Conservation (phyloP, 2,888 invertebrate species). For the Graphium colonna region DNA sequence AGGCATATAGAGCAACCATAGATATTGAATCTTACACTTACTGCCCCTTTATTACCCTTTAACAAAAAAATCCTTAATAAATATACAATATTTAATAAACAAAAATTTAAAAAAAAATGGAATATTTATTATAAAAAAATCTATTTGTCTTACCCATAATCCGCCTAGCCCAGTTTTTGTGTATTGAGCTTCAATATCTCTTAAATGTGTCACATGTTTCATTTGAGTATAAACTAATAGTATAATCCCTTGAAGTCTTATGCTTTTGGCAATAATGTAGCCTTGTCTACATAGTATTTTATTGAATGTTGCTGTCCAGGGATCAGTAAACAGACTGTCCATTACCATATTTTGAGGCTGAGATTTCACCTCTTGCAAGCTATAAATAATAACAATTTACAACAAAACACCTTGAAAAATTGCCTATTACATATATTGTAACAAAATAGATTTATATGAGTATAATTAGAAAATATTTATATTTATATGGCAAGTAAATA, state of each 20-base stretch:
- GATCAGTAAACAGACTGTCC: slow-evolving; percentile 90
- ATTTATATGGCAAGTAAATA: too few species aligned
- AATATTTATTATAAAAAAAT: too few species aligned
- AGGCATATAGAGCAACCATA: slow-evolving; percentile 94
- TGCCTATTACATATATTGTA: too few species aligned
- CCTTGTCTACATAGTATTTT: slow-evolving; percentile 83
- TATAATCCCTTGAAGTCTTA: slow-evolving; percentile 91
- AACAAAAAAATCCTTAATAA: too few species aligned
- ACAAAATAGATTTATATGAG: too few species aligned
- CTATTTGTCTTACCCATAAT: slow-evolving; percentile 87
- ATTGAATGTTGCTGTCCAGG: slow-evolving; percentile 89
- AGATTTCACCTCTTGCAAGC: slow-evolving; percentile 93
- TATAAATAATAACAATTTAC: slow-evolving; percentile 42
- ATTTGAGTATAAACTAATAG: slow-evolving; percentile 88
- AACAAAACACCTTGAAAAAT: too few species aligned
- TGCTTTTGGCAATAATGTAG: slow-evolving; percentile 89
- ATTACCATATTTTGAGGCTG: slow-evolving; percentile 91
- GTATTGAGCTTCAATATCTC: slow-evolving; percentile 92
- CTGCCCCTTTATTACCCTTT: slow-evolving; percentile 97
- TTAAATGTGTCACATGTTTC: slow-evolving; percentile 88
- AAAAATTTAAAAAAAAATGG: too few species aligned
- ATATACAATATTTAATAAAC: too few species aligned
- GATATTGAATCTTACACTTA: slow-evolving; percentile 91
- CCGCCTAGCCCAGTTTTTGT: slow-evolving; percentile 95
- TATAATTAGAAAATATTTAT: too few species aligned